Evolutionary conservation across 2,113 vertebrate genomes (phyloP).

Genomic region (Stercorarius parasiticus): DNA sequence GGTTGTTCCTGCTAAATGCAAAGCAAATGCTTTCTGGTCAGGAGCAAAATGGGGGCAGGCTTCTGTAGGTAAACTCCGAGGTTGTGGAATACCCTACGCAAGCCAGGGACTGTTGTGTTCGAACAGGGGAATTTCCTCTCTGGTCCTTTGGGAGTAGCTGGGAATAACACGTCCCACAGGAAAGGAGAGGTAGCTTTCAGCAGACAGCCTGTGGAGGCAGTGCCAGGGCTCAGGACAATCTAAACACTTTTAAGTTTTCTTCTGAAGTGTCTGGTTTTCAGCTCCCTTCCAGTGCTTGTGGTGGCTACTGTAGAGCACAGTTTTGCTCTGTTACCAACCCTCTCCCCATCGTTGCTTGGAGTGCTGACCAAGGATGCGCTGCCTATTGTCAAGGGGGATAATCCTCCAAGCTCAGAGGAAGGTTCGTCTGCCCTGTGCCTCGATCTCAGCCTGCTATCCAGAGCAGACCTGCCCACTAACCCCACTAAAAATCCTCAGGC

Average conservation of each 20-base stretch:
- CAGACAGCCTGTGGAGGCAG: not conserved
- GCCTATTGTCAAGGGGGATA: not conserved
- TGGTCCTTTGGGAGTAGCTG: not conserved
- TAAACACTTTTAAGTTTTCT: not conserved
- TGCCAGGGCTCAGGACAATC: not conserved
- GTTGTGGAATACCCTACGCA: not conserved
- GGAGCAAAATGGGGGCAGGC: constrained; percentile 18
- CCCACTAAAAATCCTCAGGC: not conserved
- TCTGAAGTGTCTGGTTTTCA: not conserved
- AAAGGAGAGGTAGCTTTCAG: not conserved
- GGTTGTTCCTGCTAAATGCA: constrained; percentile 53
- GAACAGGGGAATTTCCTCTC: constrained; percentile 33
- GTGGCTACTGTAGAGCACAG: not conserved
- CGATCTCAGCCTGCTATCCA: rapidly evolving
- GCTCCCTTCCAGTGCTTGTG: not conserved
- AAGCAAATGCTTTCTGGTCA: constrained; percentile 46
- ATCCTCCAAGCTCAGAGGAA: not conserved
- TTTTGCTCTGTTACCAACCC: not conserved
- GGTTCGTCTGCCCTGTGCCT: not conserved
- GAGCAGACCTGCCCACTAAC: not conserved
- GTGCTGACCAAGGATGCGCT: not conserved
- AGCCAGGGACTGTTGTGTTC: not conserved
- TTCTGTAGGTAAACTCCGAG: constrained; percentile 21
- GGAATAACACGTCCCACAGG: not conserved
- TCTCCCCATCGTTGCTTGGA: not conserved